Evolutionary conservation across 2,113 vertebrate species (phyloP), one percentile per base, ranked within the genome.

Genomic region (Tenrec ecaudatus): DNA sequence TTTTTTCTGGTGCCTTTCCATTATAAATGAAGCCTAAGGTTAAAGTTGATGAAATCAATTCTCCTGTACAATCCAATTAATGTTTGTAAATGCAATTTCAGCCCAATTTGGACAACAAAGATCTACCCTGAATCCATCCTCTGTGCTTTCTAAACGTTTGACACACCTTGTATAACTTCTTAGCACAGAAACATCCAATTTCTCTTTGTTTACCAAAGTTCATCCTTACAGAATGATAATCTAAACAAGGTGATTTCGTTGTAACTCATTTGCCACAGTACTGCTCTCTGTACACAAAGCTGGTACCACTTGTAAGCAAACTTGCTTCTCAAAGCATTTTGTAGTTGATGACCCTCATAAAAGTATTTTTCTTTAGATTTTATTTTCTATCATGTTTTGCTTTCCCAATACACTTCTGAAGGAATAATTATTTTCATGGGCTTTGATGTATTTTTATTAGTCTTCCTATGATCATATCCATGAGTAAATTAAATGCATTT

Each of bases 121-220:
- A 12, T 73, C 33, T 75, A n/a, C 53, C 11, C 19, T 47, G 40
- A 58, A 68, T 75, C 29, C 33, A 40, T 27, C 27, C 17, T 79
- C 14, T 33, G 43, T 38, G 11, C 36, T 75, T 6, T 4, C n/a
- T 60, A 87, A 53, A 57, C 20, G 1, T 66, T 17, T 29, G 7
- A 0, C 23, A 6, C 0, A 17, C n/a, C n/a, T n/a, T n/a, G n/a
- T 1, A 19, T 23, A 23, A 31, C 29, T 38, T 1, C 7, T 58
- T 77, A 8, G 47, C 9, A 64, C 12, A 62, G 23, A 73, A 58
- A 19, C 20, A 60, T 40, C 3, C 12, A 1, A 1, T n/a, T 79
- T 91, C 4, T 92, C 31, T 22, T 23, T 29, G 19, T 3, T 23
- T 79, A n/a, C 33, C 0, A 2, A 64, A 71, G 0, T 20, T 36